Conservation (phyloP, 2,113 vertebrate species). For the Ariopsis seemanni region DNA sequence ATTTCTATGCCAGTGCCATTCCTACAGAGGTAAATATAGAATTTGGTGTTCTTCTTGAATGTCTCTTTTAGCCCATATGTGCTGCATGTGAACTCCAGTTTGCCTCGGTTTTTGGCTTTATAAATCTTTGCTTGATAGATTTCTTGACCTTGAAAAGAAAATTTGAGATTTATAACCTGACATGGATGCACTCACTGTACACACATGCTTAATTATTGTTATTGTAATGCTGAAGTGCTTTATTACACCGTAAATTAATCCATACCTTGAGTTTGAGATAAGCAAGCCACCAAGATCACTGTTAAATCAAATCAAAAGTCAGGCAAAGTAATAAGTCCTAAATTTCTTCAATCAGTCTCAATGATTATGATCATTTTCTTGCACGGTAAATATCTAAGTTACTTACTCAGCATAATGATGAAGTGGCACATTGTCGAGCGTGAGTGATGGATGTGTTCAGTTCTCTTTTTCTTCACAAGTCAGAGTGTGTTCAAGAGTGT, state of each 20-base stretch:
- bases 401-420: constrained; percentile 24
- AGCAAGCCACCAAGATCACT: constrained; percentile 2
- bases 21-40: constrained; percentile 55
- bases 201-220: background rate
- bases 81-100: constrained; percentile 54
- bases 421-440: constrained; percentile 2
- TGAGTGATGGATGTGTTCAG: background rate
- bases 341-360: background rate
- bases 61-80: constrained; percentile 41
- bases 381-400: background rate
- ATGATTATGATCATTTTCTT: background rate
- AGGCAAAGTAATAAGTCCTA: background rate
- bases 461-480: background rate
- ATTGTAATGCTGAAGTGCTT: background rate
- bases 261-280: constrained; percentile 27
- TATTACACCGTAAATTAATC: background rate
- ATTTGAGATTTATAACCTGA: background rate
- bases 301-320: constrained; percentile 8
- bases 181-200: background rate
- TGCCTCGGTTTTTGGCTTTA: background rate
- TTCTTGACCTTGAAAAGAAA: constrained; percentile 31
- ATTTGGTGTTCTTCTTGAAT: background rate
- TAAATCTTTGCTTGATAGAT: constrained; percentile 52
- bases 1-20: constrained; percentile 32
- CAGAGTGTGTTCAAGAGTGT: background rate